Conservation (phyloP, 2,797 vertebrate genomes). For the Heterohyrax brucei region DNA sequence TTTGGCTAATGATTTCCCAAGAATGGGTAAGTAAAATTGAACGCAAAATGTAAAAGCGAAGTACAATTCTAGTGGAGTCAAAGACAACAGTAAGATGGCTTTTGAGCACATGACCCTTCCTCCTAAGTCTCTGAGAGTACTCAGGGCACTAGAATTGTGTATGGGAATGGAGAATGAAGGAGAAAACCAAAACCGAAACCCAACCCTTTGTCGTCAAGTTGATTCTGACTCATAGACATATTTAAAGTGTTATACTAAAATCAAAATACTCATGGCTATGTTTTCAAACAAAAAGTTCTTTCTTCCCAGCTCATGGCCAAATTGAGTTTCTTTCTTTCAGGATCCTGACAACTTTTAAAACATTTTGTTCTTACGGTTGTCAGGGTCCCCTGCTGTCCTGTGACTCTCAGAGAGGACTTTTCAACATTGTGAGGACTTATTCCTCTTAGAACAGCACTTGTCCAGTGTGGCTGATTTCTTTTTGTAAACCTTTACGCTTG, state of each 20-base stretch:
- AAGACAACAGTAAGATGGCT: not conserved
- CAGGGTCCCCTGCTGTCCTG: not conserved
- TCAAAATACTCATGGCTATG: not conserved
- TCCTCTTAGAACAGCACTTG: not conserved
- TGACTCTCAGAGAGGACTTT: not conserved
- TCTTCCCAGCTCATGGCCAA: not conserved
- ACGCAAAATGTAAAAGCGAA: not conserved
- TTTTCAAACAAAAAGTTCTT: not conserved
- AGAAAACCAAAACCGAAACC: too few species aligned
- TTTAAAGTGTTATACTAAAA: not conserved
- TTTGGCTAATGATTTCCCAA: conserved; percentile 27
- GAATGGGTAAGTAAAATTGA: not conserved
- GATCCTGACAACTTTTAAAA: not conserved
- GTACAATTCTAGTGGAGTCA: not conserved
- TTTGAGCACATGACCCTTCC: not conserved
- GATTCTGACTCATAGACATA: too few species aligned
- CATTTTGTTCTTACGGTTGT: not conserved
- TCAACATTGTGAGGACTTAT: too few species aligned
- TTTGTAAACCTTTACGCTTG: not conserved
- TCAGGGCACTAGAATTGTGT: fast-evolving
- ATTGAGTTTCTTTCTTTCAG: not conserved
- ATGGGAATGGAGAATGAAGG: not conserved
- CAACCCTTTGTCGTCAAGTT: too few species aligned
- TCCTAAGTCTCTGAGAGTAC: not conserved
- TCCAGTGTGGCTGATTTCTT: not conserved